Evolutionary conservation across 1,140 invertebrate genomes (phyloP), one percentile per base, ranked within the genome.

Genomic region (Brachionus manjavacas): DNA sequence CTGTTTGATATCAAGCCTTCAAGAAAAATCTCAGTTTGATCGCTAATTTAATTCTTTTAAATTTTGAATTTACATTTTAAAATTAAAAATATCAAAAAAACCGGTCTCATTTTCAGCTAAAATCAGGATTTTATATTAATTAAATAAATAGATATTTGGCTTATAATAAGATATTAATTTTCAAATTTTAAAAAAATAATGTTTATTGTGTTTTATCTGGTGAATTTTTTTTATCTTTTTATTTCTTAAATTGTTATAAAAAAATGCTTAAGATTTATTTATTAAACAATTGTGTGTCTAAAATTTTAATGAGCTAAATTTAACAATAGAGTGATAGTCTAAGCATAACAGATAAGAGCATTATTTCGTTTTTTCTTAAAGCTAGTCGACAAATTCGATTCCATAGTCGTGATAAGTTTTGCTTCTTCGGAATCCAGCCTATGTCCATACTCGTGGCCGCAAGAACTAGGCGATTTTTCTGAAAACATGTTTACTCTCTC

Each of bases 311-410:
- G 31, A 68, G 12, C 11, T 28, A 68, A 68, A 35, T 31, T 68
- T 68, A 68, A 68, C 66, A 68, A 68, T 31, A 68, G 0, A 39
- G 31, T 43, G 31, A 41, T 46, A 31, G 14, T 66, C 39, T 64
- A 81, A 68, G 31, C 79, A 68, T 81, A 81, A 81, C 79, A 60
- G 60, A 81, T 81, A 23, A 81, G 52, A 43, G 52, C 79, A 81
- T 81, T 81, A 64, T 81, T 81, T 41, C 79, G 49, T 31, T 31
- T 52, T 68, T 81, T 81, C 35, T 46, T 60, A 64, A 41, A 81
- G 35, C 35, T 68, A 28, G 64, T 81, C 20, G 79, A 60, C 31
- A 81, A 81, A 68, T 41, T 46, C 7, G 52, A 68, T 68, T 81
- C 79, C 79, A 81, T 60, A 20, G 14, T 81, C 2, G 52, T 31